Evolutionary conservation across 2,113 vertebrate genomes (phyloP).

Genomic region (Eublepharis macularius): DNA sequence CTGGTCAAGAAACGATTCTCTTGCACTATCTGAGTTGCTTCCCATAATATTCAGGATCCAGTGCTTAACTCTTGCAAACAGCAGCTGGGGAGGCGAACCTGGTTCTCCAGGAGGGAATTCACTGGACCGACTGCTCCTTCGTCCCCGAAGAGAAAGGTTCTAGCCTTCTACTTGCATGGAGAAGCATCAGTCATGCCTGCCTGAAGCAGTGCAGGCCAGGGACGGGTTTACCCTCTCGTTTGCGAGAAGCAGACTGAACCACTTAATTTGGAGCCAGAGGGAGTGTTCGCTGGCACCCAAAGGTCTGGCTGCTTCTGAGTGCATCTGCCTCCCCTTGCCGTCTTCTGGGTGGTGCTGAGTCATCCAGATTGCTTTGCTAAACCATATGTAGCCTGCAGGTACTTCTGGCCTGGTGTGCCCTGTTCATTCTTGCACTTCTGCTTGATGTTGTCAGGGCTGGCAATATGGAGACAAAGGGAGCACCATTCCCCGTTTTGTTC

Average conservation of each 20-base stretch:
- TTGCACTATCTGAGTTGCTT: background rate
- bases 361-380: background rate
- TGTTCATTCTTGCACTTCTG: background rate
- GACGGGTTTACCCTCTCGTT: background rate
- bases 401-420: background rate
- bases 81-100: too few relatives aligned
- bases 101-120: background rate
- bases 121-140: too few relatives aligned
- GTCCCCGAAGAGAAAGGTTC: too few relatives aligned
- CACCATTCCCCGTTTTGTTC: background rate
- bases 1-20: background rate
- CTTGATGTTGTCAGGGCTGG: background rate
- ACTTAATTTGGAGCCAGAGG: background rate
- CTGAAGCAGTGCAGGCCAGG: background rate
- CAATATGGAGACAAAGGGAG: background rate
- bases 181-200: too few relatives aligned
- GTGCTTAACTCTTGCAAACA: too few relatives aligned
- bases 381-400: background rate
- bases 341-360: background rate
- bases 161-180: background rate
- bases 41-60: background rate
- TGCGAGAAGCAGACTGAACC: background rate
- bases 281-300: background rate
- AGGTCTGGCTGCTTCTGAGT: background rate
- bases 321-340: background rate